phyloP scores from a whole-genome alignment of 2,797 vertebrate species.

The Parauchenoglanis punctatus region DNA sequence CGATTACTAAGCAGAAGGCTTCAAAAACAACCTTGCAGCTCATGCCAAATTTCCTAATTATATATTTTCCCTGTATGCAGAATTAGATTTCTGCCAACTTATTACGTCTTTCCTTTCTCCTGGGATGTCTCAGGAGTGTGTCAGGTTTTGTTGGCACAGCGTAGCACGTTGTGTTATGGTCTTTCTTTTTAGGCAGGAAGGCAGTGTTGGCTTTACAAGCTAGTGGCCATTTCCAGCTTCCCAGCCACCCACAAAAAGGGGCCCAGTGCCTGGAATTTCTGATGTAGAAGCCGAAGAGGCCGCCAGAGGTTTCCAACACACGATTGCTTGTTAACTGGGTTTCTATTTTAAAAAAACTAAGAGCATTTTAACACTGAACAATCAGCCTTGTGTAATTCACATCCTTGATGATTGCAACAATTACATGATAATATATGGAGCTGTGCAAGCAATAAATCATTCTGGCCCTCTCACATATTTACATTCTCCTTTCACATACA shows the following conservation, averaged over 20 bases:
- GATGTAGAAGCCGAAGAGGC: slow-evolving; percentile 38
- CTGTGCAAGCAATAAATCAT: too few relatives aligned
- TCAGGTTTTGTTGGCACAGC: slow-evolving; percentile 62
- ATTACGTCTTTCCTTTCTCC: slow-evolving; percentile 58
- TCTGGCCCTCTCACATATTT: too few relatives aligned
- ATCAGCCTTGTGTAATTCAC: neutral
- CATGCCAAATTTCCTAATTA: slow-evolving; percentile 62
- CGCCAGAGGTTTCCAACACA: slow-evolving; percentile 50
- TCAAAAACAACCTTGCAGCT: slow-evolving; percentile 63
- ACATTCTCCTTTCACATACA: too few relatives aligned
- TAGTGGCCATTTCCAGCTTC: slow-evolving; percentile 38
- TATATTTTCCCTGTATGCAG: slow-evolving; percentile 59
- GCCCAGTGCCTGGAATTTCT: slow-evolving; percentile 57
- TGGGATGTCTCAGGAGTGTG: slow-evolving; percentile 58
- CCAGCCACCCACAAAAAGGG: slow-evolving; percentile 64
- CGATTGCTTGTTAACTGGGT: slow-evolving; percentile 49
- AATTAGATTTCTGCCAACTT: slow-evolving; percentile 62
- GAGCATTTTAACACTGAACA: neutral
- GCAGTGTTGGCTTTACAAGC: slow-evolving; percentile 56
- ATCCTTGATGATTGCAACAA: slow-evolving; percentile 11
- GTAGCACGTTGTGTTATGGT: slow-evolving; percentile 62
- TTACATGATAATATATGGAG: neutral
- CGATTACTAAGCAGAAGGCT: slow-evolving; percentile 65
- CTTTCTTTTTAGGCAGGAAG: slow-evolving; percentile 56
- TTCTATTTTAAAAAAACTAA: slow-evolving; percentile 3